Conservation (phyloP, 1,140 invertebrate genomes). For the Tachypleus tridentatus region DNA sequence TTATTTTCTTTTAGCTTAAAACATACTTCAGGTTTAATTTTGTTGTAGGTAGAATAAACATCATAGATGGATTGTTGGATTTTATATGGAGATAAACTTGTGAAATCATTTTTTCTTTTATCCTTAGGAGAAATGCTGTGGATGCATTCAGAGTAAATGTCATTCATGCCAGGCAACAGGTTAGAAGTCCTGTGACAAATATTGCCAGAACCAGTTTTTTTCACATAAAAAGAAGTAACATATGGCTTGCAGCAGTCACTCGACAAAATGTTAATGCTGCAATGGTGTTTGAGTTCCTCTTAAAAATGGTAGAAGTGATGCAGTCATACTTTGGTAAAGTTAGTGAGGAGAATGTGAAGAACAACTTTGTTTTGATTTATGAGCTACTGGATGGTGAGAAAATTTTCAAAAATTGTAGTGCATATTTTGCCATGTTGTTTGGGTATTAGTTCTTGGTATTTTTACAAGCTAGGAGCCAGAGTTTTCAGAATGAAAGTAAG, state of each 20-base stretch:
- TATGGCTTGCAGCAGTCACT: conserved; percentile 97
- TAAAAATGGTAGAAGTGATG: conserved; percentile 99
- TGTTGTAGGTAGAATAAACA: no score
- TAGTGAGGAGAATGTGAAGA: conserved; percentile 99
- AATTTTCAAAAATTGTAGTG: no score
- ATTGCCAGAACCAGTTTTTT: conserved; percentile 99
- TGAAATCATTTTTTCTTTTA: no score
- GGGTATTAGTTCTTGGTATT: no score
- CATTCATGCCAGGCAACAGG: conserved; percentile 97
- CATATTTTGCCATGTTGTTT: no score
- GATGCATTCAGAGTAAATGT: conserved; percentile 99
- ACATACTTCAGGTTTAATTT: no score
- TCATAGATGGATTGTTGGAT: no score
- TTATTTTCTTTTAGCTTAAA: no score
- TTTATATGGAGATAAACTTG: no score
- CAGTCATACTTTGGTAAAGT: conserved; percentile 99
- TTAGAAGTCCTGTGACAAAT: conserved; percentile 96
- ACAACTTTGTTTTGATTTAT: conserved; percentile 99
- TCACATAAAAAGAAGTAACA: conserved; percentile 96
- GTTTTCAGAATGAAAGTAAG: no score
- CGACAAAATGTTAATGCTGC: conserved; percentile 99
- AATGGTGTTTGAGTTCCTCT: conserved; percentile 98
- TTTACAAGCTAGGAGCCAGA: no score
- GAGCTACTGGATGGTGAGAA: conserved; percentile 85
- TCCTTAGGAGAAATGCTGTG: conserved; percentile 73